Conservation (phyloP, 92 coral and sea anemone species). For the Heteractis magnifica region DNA sequence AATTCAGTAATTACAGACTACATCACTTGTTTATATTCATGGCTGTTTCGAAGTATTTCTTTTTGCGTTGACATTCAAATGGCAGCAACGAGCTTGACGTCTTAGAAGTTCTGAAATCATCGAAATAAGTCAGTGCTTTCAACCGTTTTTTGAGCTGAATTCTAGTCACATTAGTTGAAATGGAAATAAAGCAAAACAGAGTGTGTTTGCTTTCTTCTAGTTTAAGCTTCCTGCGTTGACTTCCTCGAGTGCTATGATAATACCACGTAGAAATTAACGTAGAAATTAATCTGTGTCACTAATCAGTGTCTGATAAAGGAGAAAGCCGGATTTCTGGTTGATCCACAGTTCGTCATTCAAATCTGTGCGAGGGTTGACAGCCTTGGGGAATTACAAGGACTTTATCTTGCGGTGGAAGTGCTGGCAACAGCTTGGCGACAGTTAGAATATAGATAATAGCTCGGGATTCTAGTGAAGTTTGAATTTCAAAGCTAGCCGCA, state of each 20-base stretch:
- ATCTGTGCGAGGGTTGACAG: not conserved
- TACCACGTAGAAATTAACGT: not conserved
- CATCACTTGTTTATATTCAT: not conserved
- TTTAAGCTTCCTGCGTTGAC: conserved; percentile 2
- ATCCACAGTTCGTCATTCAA: not conserved
- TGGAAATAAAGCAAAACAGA: not conserved
- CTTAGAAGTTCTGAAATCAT: not conserved
- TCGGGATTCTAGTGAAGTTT: not conserved
- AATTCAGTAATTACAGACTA: not conserved
- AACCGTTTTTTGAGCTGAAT: not conserved
- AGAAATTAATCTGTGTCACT: not conserved
- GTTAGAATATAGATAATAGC: not conserved
- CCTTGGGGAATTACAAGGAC: not conserved
- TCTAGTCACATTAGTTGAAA: not conserved
- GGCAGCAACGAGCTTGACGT: not conserved
- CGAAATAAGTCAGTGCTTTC: not conserved
- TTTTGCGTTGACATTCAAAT: not conserved
- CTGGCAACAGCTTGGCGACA: conserved; percentile 3
- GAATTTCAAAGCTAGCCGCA: not conserved
- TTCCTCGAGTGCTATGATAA: not conserved
- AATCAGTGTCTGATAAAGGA: not conserved
- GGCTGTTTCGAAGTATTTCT: not conserved
- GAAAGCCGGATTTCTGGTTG: not conserved
- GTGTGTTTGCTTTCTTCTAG: not conserved
- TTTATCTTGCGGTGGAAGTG: not conserved